A percentile compares a stretch with the other conserved stretches of the same genome.
Evolutionary conservation across 1,140 invertebrate species (phyloP).

Genomic region (Apis mellifera): DNA sequence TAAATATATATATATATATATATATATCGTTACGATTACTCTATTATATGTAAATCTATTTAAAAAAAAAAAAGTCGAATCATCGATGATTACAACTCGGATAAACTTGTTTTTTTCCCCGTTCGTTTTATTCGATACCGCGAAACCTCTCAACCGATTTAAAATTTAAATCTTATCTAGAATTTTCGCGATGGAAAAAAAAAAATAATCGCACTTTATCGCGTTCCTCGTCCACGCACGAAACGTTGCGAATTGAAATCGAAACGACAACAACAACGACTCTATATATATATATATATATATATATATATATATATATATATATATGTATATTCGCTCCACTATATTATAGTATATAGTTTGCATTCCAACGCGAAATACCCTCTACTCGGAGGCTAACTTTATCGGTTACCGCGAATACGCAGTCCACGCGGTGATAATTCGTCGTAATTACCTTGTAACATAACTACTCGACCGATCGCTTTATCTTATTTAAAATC

Average conservation of each 20-base stretch:
- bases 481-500: constrained; percentile 61
- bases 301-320: no score
- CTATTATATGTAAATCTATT: no score
- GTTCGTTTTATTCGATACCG: no score
- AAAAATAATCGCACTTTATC: not conserved
- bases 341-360: not conserved
- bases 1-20: no score
- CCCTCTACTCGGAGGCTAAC: not conserved
- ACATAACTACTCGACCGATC: constrained; percentile 67
- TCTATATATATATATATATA: no score
- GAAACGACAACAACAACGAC: constrained; percentile 63
- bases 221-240: constrained; percentile 47
- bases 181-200: not conserved
- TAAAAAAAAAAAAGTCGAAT: no score
- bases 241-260: constrained; percentile 65
- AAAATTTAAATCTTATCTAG: not conserved
- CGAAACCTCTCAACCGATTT: no score
- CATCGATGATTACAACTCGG: no score
- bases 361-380: constrained; percentile 2
- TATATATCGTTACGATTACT: not conserved
- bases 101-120: not conserved
- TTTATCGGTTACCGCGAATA: not conserved
- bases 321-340: constrained; percentile 65
- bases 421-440: constrained; percentile 56
- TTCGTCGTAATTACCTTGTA: constrained; percentile 71